These are phyloP conservation scores for Sturnus vulgaris DNA, from an alignment of 2,113 vertebrate species.

Conservation along the genomic window DNA sequence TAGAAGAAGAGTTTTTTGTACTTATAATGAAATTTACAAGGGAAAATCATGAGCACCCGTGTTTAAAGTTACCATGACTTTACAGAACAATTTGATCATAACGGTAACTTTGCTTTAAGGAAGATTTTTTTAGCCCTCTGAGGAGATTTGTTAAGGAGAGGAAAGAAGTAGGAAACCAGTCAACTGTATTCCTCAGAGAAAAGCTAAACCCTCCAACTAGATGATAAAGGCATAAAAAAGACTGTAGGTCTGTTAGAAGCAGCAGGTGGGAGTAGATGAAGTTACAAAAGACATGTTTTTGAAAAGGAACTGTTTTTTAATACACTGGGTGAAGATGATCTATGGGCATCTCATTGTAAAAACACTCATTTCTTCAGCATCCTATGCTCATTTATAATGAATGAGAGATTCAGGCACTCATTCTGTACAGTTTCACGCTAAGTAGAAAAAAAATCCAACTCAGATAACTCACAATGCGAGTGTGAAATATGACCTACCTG, in stretches of 20 bases:
- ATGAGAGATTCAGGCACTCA: not conserved
- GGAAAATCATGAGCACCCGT: rapidly evolving
- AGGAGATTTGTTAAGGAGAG: not conserved
- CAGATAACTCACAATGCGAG: not conserved
- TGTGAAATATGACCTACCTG: not conserved
- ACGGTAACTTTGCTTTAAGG: not conserved
- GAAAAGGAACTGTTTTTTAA: not conserved
- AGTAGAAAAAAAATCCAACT: not conserved
- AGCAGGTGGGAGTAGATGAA: not conserved
- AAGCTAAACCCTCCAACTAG: not conserved
- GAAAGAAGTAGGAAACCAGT: not conserved
- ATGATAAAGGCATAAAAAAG: not conserved
- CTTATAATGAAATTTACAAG: not conserved
- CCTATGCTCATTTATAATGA: not conserved
- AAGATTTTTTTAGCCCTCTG: not conserved
- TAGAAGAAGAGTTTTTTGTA: not conserved
- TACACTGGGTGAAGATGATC: not conserved
- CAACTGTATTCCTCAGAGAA: not conserved
- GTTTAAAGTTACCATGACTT: not conserved
- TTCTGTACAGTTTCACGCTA: not conserved
- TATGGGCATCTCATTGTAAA: not conserved
- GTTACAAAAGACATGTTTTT: not conserved
- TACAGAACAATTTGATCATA: not conserved
- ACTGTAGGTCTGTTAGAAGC: not conserved
- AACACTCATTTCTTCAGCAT: not conserved